Conservation (phyloP, 2,888 invertebrate species). For the Acheta domesticus region DNA sequence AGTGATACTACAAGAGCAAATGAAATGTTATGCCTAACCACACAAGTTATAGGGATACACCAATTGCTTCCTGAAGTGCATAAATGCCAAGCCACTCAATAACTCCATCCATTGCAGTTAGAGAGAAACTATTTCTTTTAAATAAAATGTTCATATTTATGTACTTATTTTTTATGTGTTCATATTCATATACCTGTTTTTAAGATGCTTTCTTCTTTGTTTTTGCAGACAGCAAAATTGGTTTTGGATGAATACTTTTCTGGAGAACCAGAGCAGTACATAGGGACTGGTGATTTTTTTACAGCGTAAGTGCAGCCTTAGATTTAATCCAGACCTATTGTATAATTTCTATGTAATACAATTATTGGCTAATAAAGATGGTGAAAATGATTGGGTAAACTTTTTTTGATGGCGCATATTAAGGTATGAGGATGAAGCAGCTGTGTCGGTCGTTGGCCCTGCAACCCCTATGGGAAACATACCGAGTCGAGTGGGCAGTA, state of each 20-base stretch:
- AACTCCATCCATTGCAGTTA: no score
- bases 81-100: no score
- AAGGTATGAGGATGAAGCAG: slow-evolving; percentile 28
- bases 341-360: slow-evolving; percentile 2
- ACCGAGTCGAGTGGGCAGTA: slow-evolving; percentile 36
- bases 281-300: slow-evolving; percentile 27
- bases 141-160: no score
- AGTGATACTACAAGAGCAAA: background rate
- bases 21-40: background rate
- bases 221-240: slow-evolving; percentile 73
- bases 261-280: slow-evolving; percentile 47
- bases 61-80: no score
- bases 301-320: slow-evolving; percentile 29
- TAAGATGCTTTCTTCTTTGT: slow-evolving; percentile 24
- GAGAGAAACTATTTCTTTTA: no score
- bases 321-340: background rate
- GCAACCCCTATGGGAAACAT: slow-evolving; percentile 21
- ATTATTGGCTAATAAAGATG: background rate
- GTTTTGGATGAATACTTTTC: slow-evolving; percentile 81
- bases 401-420: background rate
- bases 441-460: background rate
- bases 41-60: no score
- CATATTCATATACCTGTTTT: background rate
- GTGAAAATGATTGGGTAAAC: background rate
- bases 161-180: no score